Conservation (phyloP, 2,888 invertebrate genomes). For the Drosophila flavopinicola region DNA sequence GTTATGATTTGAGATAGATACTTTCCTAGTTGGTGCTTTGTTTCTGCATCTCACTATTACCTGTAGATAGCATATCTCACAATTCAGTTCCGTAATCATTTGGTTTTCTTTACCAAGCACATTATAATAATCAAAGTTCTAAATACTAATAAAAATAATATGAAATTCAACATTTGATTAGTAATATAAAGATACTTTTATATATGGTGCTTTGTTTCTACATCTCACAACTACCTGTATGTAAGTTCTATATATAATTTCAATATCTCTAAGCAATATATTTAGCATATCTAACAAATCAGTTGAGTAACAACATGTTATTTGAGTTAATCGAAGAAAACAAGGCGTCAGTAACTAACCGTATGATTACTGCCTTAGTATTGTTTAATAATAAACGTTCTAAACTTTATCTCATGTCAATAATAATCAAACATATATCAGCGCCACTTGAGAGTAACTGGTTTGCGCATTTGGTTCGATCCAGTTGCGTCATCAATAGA, state of each 20-base stretch:
- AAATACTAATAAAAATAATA: too few species aligned
- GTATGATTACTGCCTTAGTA: not conserved
- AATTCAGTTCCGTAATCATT: not conserved
- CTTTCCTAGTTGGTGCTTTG: too few species aligned
- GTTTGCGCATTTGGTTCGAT: constrained; percentile 54
- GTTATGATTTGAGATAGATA: too few species aligned
- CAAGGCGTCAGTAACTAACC: not conserved
- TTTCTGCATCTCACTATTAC: too few species aligned
- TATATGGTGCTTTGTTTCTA: too few species aligned
- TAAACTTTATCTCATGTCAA: constrained; percentile 7
- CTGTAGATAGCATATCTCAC: not conserved
- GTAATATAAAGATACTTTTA: too few species aligned
- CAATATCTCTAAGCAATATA: not conserved
- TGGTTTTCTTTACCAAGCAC: not conserved
- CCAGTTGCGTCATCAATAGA: constrained; percentile 56
- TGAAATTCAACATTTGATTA: too few species aligned
- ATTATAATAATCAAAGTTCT: too few species aligned
- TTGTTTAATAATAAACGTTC: constrained; percentile 14
- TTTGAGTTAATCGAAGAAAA: too few species aligned
- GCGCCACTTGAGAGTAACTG: constrained; percentile 37
- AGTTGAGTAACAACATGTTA: not conserved
- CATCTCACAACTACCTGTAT: too few species aligned
- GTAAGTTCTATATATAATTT: too few species aligned
- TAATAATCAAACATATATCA: constrained; percentile 4
- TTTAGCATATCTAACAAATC: constrained; percentile 1